Evolutionary conservation across 53 echinoderm and acorn worm genomes (phyloP), one percentile per base, ranked within the genome.

Genomic region (Echinarachnius parma): DNA sequence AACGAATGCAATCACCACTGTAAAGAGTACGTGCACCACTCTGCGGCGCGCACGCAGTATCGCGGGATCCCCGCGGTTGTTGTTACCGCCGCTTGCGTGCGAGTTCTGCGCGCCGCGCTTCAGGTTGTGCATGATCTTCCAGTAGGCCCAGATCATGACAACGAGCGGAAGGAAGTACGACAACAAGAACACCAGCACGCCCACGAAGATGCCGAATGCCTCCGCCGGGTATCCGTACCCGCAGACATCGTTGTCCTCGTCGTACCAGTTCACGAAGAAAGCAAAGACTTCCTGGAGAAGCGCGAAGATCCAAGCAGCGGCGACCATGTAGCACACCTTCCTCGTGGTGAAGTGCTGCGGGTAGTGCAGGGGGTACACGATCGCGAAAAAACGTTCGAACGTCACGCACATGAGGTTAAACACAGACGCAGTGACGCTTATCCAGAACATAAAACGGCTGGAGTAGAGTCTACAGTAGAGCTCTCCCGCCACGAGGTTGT

Each of bases 331-430:
- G n/a, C 21, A 79, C 5, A 88, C 83, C 34, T 83, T 84, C 46
- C 76, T 30, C 25, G 59, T 39, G 3, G 77, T 92, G 47, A 91
- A 98, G 67, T 98, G 88, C 7, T 52, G 18, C 29, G 81, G 70
- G 66, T 98, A 98, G 30, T 80, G 85, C 13, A 98, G 83, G 0
- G 98, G 98, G 35, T 88, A 91, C 10, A 98, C 98, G 10, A 98
- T 92, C 21, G 98, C 98, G 46, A 84, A 87, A 80, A 91, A 92
- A 22, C 91, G 60, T 42, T 92, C 98, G 18, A 90, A 78, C 0
- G 98, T 98, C 15, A 98, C 98, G 21, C 81, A 77, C 26, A 98
- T 86, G 5, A 98, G 78, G 61, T 92, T 88, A 62, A 92, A 96
- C 3, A 91, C 91, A 2, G 98, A 98, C 3, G 91, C 92, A n/a